Conservation (phyloP, 2,797 vertebrate genomes). For the Pristis pectinata region DNA sequence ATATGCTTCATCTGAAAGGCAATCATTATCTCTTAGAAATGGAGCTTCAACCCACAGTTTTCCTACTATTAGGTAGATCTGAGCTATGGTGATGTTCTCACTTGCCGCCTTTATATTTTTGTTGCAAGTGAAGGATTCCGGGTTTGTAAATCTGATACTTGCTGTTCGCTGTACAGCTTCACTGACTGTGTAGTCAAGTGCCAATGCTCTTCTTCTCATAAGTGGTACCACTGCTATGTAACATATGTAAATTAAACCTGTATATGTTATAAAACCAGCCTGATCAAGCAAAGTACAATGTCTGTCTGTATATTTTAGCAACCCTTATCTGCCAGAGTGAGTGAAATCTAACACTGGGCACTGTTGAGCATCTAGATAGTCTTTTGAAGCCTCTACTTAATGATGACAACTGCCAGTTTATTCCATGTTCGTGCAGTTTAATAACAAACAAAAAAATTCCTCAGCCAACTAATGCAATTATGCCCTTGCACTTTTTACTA, state of each 20-base stretch:
- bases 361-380: neutral
- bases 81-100: neutral
- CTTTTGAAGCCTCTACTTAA: neutral
- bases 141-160: neutral
- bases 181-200: neutral
- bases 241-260: slow-evolving; percentile 17
- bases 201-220: neutral
- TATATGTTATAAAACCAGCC: neutral
- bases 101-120: neutral
- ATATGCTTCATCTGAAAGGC: neutral
- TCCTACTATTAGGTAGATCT: neutral
- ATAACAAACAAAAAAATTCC: slow-evolving; percentile 2
- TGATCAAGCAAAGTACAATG: neutral
- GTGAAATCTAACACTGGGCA: neutral
- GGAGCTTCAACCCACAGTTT: neutral
- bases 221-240: neutral
- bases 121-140: neutral
- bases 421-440: neutral
- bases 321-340: neutral
- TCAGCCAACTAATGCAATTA: neutral
- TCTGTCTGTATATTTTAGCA: slow-evolving; percentile 1
- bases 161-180: neutral
- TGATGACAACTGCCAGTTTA: neutral
- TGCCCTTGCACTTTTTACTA: neutral
- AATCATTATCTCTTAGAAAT: neutral